These are phyloP conservation scores for Popillia japonica DNA, from an alignment of 1,140 invertebrate genomes.

Conservation along the genomic window DNA sequence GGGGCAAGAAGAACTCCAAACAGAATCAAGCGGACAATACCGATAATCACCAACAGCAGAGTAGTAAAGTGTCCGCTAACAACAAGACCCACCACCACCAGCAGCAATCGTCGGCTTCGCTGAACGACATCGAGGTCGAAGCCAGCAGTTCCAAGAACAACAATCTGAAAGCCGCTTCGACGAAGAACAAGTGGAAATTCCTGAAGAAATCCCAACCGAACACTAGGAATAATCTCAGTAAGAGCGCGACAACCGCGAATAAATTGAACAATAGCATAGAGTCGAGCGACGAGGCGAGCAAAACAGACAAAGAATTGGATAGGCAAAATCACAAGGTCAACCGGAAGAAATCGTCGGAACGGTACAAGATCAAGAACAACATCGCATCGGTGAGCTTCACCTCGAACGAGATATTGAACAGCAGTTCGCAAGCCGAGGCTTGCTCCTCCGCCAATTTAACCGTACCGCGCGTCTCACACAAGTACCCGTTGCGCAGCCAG, in stretches of 20 bases:
- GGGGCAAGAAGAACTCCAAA: background rate
- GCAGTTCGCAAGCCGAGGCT: conserved; percentile 10
- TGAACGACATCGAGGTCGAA: background rate
- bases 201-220: conserved; percentile 12
- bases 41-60: background rate
- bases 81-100: background rate
- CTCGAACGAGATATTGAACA: background rate
- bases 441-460: conserved; percentile 1
- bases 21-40: background rate
- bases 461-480: conserved; percentile 3
- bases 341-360: conserved; percentile 35
- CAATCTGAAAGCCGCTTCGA: background rate
- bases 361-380: conserved; percentile 1
- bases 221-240: conserved; percentile 14
- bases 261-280: conserved; percentile 5
- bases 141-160: conserved; percentile 13
- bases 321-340: conserved; percentile 21
- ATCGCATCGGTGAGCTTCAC: conserved; percentile 8
- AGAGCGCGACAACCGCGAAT: background rate
- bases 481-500: conserved; percentile 23
- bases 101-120: background rate
- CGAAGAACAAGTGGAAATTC: conserved; percentile 34
- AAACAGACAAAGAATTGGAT: conserved; percentile 23
- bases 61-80: conserved; percentile 10
- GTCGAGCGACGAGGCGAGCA: background rate